These are phyloP conservation scores for Agrotis segetum DNA, from an alignment of 2,888 invertebrate genomes.

Conservation along the genomic window DNA sequence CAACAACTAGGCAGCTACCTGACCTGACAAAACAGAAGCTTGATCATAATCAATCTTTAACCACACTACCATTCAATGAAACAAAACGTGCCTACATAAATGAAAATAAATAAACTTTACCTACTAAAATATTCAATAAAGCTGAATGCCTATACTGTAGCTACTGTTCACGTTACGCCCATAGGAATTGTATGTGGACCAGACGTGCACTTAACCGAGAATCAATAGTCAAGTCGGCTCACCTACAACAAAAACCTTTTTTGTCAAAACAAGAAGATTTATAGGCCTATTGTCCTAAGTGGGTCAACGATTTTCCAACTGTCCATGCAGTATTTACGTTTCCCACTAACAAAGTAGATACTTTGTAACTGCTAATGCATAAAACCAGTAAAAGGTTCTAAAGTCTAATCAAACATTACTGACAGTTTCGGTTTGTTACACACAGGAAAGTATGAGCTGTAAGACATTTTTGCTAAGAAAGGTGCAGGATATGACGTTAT, in stretches of 20 bases:
- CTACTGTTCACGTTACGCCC: slow-evolving; percentile 46
- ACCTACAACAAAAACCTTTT: slow-evolving; percentile 75
- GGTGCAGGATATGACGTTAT: not conserved
- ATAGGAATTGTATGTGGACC: slow-evolving; percentile 53
- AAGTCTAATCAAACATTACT: slow-evolving; percentile 52
- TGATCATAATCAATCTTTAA: not conserved
- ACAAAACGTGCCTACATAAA: slow-evolving; percentile 16
- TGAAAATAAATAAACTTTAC: slow-evolving; percentile 39
- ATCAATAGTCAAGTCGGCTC: slow-evolving; percentile 67
- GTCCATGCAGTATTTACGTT: slow-evolving; percentile 74
- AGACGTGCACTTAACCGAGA: slow-evolving; percentile 63
- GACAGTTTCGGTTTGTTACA: slow-evolving; percentile 42
- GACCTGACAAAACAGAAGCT: not conserved
- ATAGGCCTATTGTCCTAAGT: slow-evolving; percentile 84
- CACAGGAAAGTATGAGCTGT: slow-evolving; percentile 33
- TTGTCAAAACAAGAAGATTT: slow-evolving; percentile 84
- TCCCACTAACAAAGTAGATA: slow-evolving; percentile 71
- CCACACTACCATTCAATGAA: slow-evolving; percentile 16
- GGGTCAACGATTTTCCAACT: slow-evolving; percentile 84
- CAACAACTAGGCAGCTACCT: not conserved
- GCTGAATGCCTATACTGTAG: slow-evolving; percentile 42
- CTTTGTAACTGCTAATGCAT: slow-evolving; percentile 74
- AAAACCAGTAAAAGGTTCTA: slow-evolving; percentile 66
- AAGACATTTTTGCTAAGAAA: slow-evolving; percentile 21
- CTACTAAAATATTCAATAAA: slow-evolving; percentile 53